Percentiles rank a stretch among this genome's conserved stretches.
These are phyloP conservation scores for Cotesia chilonis DNA, from an alignment of 1,140 invertebrate species.

Conservation along the genomic window DNA sequence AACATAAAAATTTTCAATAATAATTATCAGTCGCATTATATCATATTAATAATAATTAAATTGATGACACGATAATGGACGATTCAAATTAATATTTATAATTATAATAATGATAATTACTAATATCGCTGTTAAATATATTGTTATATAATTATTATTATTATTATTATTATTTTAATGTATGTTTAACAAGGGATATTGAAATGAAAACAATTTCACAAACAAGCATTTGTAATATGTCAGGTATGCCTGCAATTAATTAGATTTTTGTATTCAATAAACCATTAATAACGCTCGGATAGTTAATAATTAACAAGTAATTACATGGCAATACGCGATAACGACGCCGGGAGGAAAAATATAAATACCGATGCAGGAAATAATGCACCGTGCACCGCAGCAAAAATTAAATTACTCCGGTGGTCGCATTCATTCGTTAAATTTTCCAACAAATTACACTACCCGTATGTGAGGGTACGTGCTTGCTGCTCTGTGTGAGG, in stretches of 20 bases:
- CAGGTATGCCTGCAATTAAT: neutral
- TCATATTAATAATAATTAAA: no score
- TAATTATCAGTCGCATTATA: no score
- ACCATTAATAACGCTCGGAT: constrained; percentile 11
- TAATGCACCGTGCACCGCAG: neutral
- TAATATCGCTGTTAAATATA: no score
- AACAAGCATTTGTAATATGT: no score
- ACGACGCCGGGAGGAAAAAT: constrained; percentile 15
- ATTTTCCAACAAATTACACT: constrained; percentile 14
- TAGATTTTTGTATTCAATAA: neutral
- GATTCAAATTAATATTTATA: no score
- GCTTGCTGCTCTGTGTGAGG: neutral
- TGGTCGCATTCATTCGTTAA: constrained; percentile 20
- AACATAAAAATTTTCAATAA: no score
- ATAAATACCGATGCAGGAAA: constrained; percentile 26
- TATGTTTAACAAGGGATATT: no score
- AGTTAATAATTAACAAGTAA: constrained; percentile 38
- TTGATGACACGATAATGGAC: no score
- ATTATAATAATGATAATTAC: no score
- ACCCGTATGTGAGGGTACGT: neutral
- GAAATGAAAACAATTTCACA: no score
- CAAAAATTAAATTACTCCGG: constrained; percentile 24
- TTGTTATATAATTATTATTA: no score
- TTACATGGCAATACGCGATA: constrained; percentile 38
- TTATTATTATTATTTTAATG: no score